phyloP scores from a whole-genome alignment of 2,888 invertebrate species.

The Meghimatium bilineatum region DNA sequence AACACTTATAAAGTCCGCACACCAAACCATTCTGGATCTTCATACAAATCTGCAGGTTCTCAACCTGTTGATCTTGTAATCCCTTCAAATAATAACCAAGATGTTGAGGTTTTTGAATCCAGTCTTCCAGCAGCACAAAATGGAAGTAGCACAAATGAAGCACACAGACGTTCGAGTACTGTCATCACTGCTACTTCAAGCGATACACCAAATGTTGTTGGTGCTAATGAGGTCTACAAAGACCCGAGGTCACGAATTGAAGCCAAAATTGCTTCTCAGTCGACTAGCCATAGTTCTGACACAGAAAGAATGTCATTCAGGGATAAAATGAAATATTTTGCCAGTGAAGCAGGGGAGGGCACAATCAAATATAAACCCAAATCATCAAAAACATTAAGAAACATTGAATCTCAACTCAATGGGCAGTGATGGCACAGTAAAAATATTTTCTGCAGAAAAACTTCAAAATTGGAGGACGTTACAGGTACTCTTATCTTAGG shows the following conservation, averaged over 20 bases:
- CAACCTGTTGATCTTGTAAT: conserved; percentile 72
- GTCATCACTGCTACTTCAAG: conserved; percentile 72
- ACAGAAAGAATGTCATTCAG: conserved; percentile 94
- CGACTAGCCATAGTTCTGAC: conserved; percentile 37
- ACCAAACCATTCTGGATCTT: conserved; percentile 58
- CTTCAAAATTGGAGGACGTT: too few relatives aligned
- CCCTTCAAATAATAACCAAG: conserved; percentile 56
- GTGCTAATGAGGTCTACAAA: conserved; percentile 97
- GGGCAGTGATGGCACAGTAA: conserved; percentile 58
- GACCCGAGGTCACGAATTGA: conserved; percentile 92
- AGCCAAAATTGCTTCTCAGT: conserved; percentile 81
- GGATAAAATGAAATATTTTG: conserved; percentile 99
- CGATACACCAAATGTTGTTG: conserved; percentile 96
- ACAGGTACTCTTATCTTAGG: too few relatives aligned
- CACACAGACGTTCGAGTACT: conserved; percentile 35
- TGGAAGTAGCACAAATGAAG: neutral
- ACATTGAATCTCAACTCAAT: conserved; percentile 72
- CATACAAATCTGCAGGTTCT: conserved; percentile 60
- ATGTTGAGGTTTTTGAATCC: conserved; percentile 44
- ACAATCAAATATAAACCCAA: conserved; percentile 97
- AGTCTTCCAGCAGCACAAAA: neutral
- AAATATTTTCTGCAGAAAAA: neutral
- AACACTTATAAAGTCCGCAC: conserved; percentile 72
- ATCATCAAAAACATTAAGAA: conserved; percentile 90
- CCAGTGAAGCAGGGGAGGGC: conserved; percentile 84